Percentiles rank a stretch among this genome's conserved stretches.
These are phyloP conservation scores for Rhinolophus ferrumequinum DNA, from an alignment of 2,113 vertebrate genomes.

Conservation along the genomic window DNA sequence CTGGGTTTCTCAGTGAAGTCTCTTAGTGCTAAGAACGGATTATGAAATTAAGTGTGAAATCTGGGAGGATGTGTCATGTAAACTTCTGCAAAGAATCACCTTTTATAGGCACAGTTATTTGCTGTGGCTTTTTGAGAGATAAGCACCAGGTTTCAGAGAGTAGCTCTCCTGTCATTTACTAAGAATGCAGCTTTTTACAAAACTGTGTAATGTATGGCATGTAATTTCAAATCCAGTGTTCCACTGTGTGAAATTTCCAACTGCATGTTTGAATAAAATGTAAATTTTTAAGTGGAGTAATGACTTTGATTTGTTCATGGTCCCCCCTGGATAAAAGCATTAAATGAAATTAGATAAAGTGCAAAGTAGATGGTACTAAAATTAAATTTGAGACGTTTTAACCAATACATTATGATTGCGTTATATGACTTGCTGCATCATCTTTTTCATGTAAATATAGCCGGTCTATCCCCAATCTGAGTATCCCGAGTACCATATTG, in stretches of 20 bases:
- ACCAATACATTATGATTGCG: not conserved
- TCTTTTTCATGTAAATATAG: not conserved
- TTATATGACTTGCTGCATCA: not conserved
- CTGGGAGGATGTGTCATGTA: not conserved
- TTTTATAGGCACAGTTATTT: not conserved
- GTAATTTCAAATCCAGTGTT: not conserved
- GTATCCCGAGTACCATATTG: not conserved
- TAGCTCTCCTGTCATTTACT: not conserved
- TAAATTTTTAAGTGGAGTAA: constrained; percentile 49
- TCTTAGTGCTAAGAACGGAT: not conserved
- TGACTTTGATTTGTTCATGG: not conserved
- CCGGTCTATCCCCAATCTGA: not conserved
- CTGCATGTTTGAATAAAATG: not conserved
- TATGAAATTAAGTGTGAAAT: not conserved
- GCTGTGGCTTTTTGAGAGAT: constrained; percentile 26
- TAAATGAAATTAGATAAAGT: constrained; percentile 4
- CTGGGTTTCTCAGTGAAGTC: not conserved
- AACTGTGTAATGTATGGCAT: not conserved
- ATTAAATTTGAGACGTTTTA: constrained; percentile 62
- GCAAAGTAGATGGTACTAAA: constrained; percentile 48
- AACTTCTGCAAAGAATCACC: not conserved
- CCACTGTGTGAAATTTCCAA: not conserved
- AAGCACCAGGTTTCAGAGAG: not conserved
- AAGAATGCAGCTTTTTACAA: not conserved
- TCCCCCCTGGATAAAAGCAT: not conserved